Evolutionary conservation across 1,140 invertebrate species (phyloP), one percentile per base, ranked within the genome.

Genomic region (Drosophila tani): DNA sequence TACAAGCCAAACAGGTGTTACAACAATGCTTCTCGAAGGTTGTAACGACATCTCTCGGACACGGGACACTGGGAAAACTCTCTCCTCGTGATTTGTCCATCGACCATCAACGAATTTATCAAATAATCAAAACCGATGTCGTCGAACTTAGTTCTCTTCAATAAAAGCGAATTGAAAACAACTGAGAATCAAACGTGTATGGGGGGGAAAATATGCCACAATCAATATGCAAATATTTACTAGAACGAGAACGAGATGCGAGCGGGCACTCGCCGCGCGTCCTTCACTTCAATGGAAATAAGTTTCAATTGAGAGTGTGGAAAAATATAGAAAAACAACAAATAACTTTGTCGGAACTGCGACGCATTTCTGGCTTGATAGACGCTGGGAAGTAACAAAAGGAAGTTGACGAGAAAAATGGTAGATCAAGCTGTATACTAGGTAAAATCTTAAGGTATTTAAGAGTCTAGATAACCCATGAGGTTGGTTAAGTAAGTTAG

Each of bases 191-290:
- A 68, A 70, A 46, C 60, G 49, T 68, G 81, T 65, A 51, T 27
- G 49, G 41, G 63, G 45, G 45, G 41, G 49, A 77, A 84, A 82
- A 86, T 85, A 58, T 82, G 79, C 75, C 82, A 79, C 75, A 85
- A 82, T 86, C 82, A 86, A 85, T 82, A 82, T 87, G 75, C 66
- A 86, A 82, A 85, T 85, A 58, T 82, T 85, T 79, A 82, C 82
- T 69, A 66, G 63, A 67, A 57, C 73, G 63, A 66, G 63, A 67
- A 57, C 73, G 63, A 55, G 63, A 66, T 64, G 41, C 46, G 65
- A 27, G 21, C 29, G 29, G 38, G 14, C 40, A 49, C 43, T 63
- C 24, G 55, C 47, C 29, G 75, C 57, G 82, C 65, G 82, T 85
- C 82, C 82, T 85, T 85, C 82, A 65, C 53, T 67, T 82, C 38